Evolutionary conservation across 2,113 vertebrate genomes (phyloP), one percentile per base, ranked within the genome.

Genomic region (Oreochromis aureus): DNA sequence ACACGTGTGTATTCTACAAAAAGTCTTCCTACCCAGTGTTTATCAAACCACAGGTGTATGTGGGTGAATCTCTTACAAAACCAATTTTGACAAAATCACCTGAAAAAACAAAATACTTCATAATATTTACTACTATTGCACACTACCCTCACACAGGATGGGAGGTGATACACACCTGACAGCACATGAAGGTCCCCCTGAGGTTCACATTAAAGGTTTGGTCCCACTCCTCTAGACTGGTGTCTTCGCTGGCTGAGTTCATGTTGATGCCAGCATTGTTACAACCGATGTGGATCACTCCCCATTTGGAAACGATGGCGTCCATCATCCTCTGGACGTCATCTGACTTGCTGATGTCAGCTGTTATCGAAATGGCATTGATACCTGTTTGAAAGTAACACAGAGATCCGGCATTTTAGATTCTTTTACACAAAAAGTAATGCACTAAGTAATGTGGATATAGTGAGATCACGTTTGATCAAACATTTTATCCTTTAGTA

Each of bases 231-330:
- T 97, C 96, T 1, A 97, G 86, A 39, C 94, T 95, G 73, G 97
- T 97, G 7, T 97, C 96, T 89, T 97, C 97, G 1, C 97, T 97
- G 18, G 95, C 95, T 3, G 97, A 97, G 92, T 97, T 97, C 95
- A 95, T 94, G 54, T 98, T 97, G 94, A 97, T 95, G 8, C 96
- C 96, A 6, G 97, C 96, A 1, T 96, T 97, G 95, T 97, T 97
- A 86, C 96, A 97, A 0, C 96, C 96, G 3, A 97, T 94, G 89
- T 96, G 95, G 51, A 96, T 18, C 2, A 89, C 88, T 82, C 96
- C 96, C 97, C 97, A 97, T 91, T 94, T 96, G 63, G 95, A 90
- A 55, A 97, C 86, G 0, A 97, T 89, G 10, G 27, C 39, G 78
- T 96, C 95, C 44, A 96, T 94, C 87, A 96, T 94, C 94, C 92